Conservation (phyloP, 2,888 invertebrate species). For the Melangyna quadrimaculata region DNA sequence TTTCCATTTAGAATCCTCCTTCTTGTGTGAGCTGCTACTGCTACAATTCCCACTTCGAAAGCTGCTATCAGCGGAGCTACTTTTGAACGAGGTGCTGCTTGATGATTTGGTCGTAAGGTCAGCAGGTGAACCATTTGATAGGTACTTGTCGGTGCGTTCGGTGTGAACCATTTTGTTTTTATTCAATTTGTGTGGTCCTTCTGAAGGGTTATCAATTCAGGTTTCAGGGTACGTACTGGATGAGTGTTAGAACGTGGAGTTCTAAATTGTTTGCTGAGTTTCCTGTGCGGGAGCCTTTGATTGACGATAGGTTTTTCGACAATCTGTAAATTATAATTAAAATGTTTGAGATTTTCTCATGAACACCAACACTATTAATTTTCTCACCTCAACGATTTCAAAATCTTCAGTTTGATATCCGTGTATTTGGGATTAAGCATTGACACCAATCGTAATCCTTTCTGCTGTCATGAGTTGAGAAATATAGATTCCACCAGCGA, state of each 20-base stretch:
- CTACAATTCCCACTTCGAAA: slow-evolving; percentile 22
- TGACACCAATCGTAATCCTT: slow-evolving; percentile 78
- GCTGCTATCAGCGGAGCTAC: slow-evolving; percentile 15
- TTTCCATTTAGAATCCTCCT: slow-evolving; percentile 78
- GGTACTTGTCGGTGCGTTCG: slow-evolving; percentile 78
- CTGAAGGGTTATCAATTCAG: slow-evolving; percentile 74
- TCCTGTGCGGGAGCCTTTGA: slow-evolving; percentile 80
- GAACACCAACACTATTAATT: not conserved
- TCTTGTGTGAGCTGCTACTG: slow-evolving; percentile 73
- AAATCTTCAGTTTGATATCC: slow-evolving; percentile 75
- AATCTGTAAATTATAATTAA: slow-evolving; percentile 75
- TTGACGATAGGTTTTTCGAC: slow-evolving; percentile 78
- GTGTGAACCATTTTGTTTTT: slow-evolving; percentile 79
- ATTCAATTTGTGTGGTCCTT: slow-evolving; percentile 22
- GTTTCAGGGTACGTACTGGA: slow-evolving; percentile 81
- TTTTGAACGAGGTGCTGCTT: slow-evolving; percentile 23
- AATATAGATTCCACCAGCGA: not conserved
- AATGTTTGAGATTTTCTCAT: not conserved
- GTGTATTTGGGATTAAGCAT: slow-evolving; percentile 78
- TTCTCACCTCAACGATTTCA: slow-evolving; percentile 74
- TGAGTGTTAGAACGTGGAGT: slow-evolving; percentile 79
- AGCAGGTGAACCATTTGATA: slow-evolving; percentile 60
- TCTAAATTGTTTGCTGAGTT: slow-evolving; percentile 80
- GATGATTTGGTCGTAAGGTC: slow-evolving; percentile 9
- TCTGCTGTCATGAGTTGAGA: slow-evolving; percentile 46